phyloP scores from a whole-genome alignment of 1,140 invertebrate genomes.

The Mya arenaria region DNA sequence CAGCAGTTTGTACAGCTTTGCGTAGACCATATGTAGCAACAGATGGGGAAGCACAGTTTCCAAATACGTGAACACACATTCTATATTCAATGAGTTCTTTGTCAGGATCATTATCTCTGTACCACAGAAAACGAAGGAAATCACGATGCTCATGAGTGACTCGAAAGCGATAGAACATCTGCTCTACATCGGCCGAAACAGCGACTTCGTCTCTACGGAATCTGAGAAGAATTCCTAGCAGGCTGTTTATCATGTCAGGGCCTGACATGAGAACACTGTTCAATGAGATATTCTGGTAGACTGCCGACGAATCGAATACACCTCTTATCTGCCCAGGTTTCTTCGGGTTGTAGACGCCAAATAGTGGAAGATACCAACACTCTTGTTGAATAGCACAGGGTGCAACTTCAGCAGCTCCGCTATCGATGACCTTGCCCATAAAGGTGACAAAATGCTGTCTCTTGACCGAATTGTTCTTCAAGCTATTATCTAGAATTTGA shows the following conservation, averaged over 20 bases:
- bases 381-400: conserved; percentile 26
- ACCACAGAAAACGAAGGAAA: conserved; percentile 57
- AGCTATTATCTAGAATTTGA: conserved; percentile 6
- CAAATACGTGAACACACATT: conserved; percentile 59
- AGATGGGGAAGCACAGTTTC: conserved; percentile 50
- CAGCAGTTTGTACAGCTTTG: conserved; percentile 2
- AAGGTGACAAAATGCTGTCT: conserved; percentile 51
- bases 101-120: conserved; percentile 36
- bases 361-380: conserved; percentile 58
- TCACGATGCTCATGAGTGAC: conserved; percentile 39
- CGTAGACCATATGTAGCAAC: conserved; percentile 40
- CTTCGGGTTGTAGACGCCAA: conserved; percentile 59
- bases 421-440: conserved; percentile 55
- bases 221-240: conserved; percentile 57
- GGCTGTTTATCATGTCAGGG: conserved; percentile 75
- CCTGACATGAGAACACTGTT: conserved; percentile 62
- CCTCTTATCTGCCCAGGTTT: conserved; percentile 36
- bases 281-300: conserved; percentile 62
- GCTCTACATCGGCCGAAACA: conserved; percentile 49
- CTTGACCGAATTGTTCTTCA: conserved; percentile 30
- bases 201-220: conserved; percentile 57
- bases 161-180: conserved; percentile 57
- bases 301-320: conserved; percentile 51
- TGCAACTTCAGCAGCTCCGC: conserved; percentile 48
- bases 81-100: conserved; percentile 51